Conservation (phyloP, 2,888 invertebrate genomes). For the Zootermopsis nevadensis region DNA sequence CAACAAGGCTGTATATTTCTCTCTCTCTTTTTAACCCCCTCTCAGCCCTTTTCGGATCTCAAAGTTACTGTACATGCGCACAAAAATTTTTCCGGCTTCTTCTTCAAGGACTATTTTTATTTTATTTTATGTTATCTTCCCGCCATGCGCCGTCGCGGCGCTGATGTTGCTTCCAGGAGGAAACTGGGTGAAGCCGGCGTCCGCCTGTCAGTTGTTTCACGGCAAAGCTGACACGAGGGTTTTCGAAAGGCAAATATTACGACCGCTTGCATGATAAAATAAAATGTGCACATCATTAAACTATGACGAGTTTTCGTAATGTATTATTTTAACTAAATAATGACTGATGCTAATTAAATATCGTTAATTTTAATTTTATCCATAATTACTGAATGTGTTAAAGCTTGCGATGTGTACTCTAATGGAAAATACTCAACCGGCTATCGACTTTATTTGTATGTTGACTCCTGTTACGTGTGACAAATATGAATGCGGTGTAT, state of each 20-base stretch:
- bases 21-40: background rate
- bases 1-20: background rate
- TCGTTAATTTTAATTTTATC: too few relatives aligned
- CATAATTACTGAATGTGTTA: too few relatives aligned
- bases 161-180: background rate
- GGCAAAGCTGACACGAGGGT: background rate
- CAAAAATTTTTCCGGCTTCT: slow-evolving; percentile 7
- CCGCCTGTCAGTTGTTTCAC: slow-evolving; percentile 32
- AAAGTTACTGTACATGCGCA: slow-evolving; percentile 19
- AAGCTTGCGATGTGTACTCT: too few relatives aligned
- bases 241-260: background rate
- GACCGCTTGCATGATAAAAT: background rate
- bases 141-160: slow-evolving; percentile 33
- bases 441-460: background rate
- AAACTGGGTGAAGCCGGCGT: slow-evolving; percentile 2
- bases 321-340: too few relatives aligned
- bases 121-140: slow-evolving; percentile 3
- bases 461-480: background rate
- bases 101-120: background rate
- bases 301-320: too few relatives aligned
- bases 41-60: background rate
- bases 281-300: too few relatives aligned
- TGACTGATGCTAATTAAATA: too few relatives aligned
- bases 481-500: background rate
- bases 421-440: background rate